Conservation (phyloP, 2,888 invertebrate species). For the Thecophora atra region DNA sequence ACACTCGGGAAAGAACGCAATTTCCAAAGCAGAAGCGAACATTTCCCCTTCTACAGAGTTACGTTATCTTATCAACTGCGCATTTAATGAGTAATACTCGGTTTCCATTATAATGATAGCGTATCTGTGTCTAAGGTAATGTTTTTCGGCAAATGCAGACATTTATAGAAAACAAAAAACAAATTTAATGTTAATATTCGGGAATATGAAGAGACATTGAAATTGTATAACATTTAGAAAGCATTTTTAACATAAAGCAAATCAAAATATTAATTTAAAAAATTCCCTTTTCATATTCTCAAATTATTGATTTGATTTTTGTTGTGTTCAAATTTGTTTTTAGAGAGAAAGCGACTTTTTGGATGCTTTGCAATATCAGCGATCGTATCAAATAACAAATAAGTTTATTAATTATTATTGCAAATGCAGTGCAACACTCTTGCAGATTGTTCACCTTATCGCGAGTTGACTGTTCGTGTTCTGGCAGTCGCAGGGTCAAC, state of each 20-base stretch:
- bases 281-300: too few species aligned
- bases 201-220: background rate
- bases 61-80: slow-evolving; percentile 6
- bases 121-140: background rate
- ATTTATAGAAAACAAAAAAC: background rate
- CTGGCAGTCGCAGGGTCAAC: too few species aligned
- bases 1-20: background rate
- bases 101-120: background rate
- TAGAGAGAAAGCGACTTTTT: too few species aligned
- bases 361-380: too few species aligned
- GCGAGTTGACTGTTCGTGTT: too few species aligned
- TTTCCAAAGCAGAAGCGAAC: background rate
- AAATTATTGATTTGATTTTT: too few species aligned
- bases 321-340: too few species aligned
- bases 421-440: too few species aligned
- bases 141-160: background rate
- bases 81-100: background rate
- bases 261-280: too few species aligned
- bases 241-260: background rate
- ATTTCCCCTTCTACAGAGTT: background rate
- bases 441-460: too few species aligned
- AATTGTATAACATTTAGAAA: background rate
- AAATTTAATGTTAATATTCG: background rate
- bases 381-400: too few species aligned
- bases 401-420: too few species aligned